Percentiles rank a stretch among this genome's conserved stretches.
These are phyloP conservation scores for Acrocephalus kingi DNA, from an alignment of 2,113 vertebrate species.

Conservation along the genomic window DNA sequence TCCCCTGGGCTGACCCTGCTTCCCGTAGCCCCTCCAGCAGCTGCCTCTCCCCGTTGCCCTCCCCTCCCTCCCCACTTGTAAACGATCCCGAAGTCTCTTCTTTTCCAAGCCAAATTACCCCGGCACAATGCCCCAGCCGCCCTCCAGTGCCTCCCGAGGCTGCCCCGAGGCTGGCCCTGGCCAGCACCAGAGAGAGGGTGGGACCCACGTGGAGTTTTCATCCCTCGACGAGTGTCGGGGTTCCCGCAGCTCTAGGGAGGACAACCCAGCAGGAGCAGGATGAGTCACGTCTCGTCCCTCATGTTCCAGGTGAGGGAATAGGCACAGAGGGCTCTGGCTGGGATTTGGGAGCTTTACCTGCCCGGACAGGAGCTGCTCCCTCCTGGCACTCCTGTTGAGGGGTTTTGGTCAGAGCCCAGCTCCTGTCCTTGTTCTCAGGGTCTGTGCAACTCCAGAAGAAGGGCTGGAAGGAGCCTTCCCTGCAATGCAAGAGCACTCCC, in stretches of 20 bases:
- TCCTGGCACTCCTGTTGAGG: neutral
- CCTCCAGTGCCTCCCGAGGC: neutral
- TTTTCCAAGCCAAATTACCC: neutral
- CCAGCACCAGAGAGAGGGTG: neutral
- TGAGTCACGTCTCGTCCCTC: fast-evolving
- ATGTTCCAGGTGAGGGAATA: fast-evolving
- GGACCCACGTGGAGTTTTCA: neutral
- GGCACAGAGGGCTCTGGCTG: neutral
- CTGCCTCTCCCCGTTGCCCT: neutral
- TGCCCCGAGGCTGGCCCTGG: neutral
- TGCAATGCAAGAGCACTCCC: fast-evolving
- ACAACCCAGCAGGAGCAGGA: neutral
- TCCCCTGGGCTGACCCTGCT: neutral
- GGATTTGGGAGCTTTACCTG: neutral
- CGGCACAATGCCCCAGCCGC: neutral
- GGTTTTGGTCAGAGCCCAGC: neutral
- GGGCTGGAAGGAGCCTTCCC: neutral
- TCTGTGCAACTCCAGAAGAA: neutral
- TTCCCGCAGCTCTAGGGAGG: neutral
- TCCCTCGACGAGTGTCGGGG: fast-evolving
- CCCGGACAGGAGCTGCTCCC: neutral
- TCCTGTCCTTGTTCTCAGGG: neutral
- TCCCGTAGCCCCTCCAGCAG: neutral
- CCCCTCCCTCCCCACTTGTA: neutral
- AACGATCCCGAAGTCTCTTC: neutral